These are phyloP conservation scores for Hypercompe scribonia DNA, from an alignment of 2,888 invertebrate genomes.

Conservation along the genomic window DNA sequence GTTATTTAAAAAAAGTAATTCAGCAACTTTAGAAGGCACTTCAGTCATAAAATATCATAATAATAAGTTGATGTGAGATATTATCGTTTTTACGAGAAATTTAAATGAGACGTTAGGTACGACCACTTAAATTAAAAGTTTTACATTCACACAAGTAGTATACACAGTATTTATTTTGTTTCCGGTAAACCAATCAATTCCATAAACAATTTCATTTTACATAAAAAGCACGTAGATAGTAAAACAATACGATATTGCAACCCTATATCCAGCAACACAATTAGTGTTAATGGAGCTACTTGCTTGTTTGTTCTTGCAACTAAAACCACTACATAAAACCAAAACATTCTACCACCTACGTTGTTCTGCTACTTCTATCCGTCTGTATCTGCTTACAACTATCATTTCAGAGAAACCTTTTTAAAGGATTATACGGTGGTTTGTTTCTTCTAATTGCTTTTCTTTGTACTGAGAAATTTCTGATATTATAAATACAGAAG, in stretches of 20 bases:
- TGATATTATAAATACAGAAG: neutral
- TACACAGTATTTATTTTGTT: too few relatives aligned
- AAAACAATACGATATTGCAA: neutral
- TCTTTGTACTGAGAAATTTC: constrained; percentile 1
- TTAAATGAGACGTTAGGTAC: too few relatives aligned
- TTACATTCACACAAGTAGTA: too few relatives aligned
- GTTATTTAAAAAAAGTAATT: too few relatives aligned
- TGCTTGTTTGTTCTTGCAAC: constrained; percentile 65
- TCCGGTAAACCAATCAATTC: too few relatives aligned
- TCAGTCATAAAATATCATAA: too few relatives aligned
- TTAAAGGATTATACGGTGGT: constrained; percentile 36
- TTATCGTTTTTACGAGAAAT: too few relatives aligned
- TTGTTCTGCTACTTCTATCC: constrained; percentile 27
- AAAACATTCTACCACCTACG: constrained; percentile 40
- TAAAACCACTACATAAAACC: too few relatives aligned
- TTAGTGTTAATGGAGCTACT: constrained; percentile 71
- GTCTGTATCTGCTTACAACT: constrained; percentile 35
- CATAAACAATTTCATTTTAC: neutral
- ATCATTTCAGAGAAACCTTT: constrained; percentile 37
- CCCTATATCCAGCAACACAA: constrained; percentile 52
- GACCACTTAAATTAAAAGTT: neutral
- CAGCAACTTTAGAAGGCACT: neutral
- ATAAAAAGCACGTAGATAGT: neutral
- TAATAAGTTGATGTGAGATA: too few relatives aligned
- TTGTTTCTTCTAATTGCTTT: constrained; percentile 18